Percentiles rank a stretch among this genome's conserved stretches.
phyloP scores from a whole-genome alignment of 2,113 vertebrate species.

The Chlorocebus sabaeus region DNA sequence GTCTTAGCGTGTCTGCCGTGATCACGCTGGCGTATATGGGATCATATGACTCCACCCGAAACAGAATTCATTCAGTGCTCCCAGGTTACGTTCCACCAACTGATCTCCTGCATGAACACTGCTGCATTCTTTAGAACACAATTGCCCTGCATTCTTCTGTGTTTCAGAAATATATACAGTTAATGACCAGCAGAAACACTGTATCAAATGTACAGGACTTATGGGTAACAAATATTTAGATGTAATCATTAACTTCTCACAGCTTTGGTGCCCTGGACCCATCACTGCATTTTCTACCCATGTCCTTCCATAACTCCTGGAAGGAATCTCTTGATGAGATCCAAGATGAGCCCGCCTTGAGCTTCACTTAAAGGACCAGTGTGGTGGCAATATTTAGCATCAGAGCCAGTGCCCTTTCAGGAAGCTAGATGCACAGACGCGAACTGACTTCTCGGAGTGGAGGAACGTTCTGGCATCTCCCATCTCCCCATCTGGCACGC shows the following conservation, averaged over 20 bases:
- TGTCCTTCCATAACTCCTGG: neutral
- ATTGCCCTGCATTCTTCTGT: rapidly evolving
- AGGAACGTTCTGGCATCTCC: rapidly evolving
- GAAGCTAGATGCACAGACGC: rapidly evolving
- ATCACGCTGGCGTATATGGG: rapidly evolving
- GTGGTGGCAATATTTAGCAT: rapidly evolving
- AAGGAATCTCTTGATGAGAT: neutral
- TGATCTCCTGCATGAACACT: rapidly evolving
- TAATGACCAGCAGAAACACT: neutral
- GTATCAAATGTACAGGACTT: neutral
- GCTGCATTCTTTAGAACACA: rapidly evolving
- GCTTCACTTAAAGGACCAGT: rapidly evolving
- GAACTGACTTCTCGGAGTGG: rapidly evolving
- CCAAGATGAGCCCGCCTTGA: neutral
- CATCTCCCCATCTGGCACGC: rapidly evolving
- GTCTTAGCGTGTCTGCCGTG: rapidly evolving
- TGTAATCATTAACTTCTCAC: rapidly evolving
- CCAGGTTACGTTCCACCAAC: neutral
- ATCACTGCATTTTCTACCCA: rapidly evolving
- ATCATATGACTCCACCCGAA: neutral
- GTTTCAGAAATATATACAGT: neutral
- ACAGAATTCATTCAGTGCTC: rapidly evolving
- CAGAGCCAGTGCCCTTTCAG: neutral
- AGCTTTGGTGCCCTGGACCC: neutral
- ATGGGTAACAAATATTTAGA: rapidly evolving